Percentiles rank a stretch among this genome's conserved stretches.
Conservation (phyloP, 2,888 invertebrate species). For the Pseudococcus jackbeardsleyi region DNA sequence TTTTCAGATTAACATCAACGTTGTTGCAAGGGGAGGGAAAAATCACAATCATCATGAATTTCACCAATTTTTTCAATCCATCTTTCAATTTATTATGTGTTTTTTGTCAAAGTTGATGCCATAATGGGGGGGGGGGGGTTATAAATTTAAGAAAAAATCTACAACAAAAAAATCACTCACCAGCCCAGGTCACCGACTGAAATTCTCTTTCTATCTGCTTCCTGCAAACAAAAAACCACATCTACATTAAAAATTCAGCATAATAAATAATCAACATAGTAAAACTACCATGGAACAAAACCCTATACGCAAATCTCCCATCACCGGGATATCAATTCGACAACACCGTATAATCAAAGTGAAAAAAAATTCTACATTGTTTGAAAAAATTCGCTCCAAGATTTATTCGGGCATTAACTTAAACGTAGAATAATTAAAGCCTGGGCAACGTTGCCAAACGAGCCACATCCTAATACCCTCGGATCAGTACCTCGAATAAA, state of each 20-base stretch:
- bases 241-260: background rate
- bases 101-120: no score
- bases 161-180: background rate
- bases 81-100: no score
- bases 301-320: background rate
- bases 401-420: background rate
- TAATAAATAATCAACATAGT: background rate
- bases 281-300: background rate
- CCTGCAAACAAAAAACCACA: background rate
- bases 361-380: conserved; percentile 7
- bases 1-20: no score
- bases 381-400: background rate
- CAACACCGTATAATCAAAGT: background rate
- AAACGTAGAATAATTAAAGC: background rate
- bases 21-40: no score
- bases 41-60: no score
- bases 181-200: background rate
- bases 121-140: no score
- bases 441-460: background rate
- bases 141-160: no score
- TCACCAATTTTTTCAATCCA: no score
- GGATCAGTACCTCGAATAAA: background rate
- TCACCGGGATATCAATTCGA: background rate
- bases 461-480: background rate
- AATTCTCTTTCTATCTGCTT: background rate